A percentile compares a stretch with the other conserved stretches of the same genome.
These are phyloP conservation scores for Cololabis saira DNA, from an alignment of 2,113 vertebrate species.

Conservation along the genomic window DNA sequence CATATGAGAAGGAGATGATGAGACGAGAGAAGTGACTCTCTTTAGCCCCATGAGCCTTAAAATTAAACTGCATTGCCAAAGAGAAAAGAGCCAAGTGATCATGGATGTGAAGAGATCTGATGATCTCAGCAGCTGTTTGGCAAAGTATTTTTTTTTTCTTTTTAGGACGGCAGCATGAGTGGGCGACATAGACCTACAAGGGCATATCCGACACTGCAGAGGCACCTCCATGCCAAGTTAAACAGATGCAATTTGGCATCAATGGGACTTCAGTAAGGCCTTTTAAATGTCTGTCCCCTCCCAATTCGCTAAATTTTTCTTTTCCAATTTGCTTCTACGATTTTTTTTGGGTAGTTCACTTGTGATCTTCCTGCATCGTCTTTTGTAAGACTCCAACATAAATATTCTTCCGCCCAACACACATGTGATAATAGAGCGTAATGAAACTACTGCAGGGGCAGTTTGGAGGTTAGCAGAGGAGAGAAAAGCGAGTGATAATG, in stretches of 20 bases:
- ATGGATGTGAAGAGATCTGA: constrained; percentile 36
- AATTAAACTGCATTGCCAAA: constrained; percentile 23
- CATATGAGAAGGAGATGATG: not conserved
- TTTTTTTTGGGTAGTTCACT: constrained; percentile 9
- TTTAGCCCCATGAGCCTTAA: constrained; percentile 25
- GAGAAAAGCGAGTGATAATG: constrained; percentile 32
- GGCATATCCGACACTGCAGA: constrained; percentile 41
- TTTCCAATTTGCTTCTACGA: constrained; percentile 35
- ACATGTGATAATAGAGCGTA: constrained; percentile 10
- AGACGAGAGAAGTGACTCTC: not conserved
- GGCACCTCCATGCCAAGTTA: constrained; percentile 18
- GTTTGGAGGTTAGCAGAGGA: constrained; percentile 19
- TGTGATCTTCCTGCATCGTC: constrained; percentile 29
- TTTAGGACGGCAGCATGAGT: constrained; percentile 11
- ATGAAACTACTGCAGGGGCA: constrained; percentile 42
- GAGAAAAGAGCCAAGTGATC: constrained; percentile 34
- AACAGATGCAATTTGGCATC: constrained; percentile 44
- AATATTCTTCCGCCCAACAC: not conserved
- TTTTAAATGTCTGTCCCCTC: not conserved
- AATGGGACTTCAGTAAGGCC: constrained; percentile 16
- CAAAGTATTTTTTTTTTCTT: constrained; percentile 2
- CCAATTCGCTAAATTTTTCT: not conserved
- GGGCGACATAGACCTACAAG: constrained; percentile 4
- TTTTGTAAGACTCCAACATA: constrained; percentile 29
- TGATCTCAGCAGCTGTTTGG: constrained; percentile 61